These are phyloP conservation scores for Onchidella celtica DNA, from an alignment of 2,888 invertebrate species.

Conservation along the genomic window DNA sequence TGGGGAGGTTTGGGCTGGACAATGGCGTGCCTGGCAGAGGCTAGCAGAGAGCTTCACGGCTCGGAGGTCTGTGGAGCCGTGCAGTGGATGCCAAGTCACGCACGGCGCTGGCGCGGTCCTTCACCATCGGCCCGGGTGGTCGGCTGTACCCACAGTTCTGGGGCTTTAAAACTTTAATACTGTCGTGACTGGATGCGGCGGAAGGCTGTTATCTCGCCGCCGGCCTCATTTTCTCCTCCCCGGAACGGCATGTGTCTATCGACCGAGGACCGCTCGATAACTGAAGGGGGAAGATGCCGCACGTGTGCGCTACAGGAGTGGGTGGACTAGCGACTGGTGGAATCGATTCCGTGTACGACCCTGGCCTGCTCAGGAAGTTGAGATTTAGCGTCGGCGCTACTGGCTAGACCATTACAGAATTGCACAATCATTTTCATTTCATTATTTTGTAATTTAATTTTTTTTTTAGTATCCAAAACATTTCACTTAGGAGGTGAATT, in stretches of 20 bases:
- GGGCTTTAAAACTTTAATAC: slow-evolving; percentile 47
- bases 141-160: slow-evolving; percentile 30
- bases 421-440: no score
- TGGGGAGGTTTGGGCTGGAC: neutral
- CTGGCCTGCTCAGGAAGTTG: no score
- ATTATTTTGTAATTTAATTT: no score
- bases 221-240: slow-evolving; percentile 39
- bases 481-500: no score
- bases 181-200: slow-evolving; percentile 30
- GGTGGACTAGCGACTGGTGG: no score
- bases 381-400: no score
- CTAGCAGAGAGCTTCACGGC: neutral
- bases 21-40: slow-evolving; percentile 11
- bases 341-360: no score
- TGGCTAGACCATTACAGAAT: no score
- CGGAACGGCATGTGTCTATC: slow-evolving; percentile 39
- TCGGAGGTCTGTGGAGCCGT: neutral
- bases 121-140: slow-evolving; percentile 36
- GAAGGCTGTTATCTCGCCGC: slow-evolving; percentile 42
- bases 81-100: slow-evolving; percentile 43
- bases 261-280: slow-evolving; percentile 42
- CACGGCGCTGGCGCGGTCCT: slow-evolving; percentile 10
- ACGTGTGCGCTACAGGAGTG: slow-evolving; percentile 13
- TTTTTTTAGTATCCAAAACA: no score
- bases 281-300: neutral